Base-by-base conservation (phyloP, 2,888 invertebrate species). In the Philaethria dido region DNA sequence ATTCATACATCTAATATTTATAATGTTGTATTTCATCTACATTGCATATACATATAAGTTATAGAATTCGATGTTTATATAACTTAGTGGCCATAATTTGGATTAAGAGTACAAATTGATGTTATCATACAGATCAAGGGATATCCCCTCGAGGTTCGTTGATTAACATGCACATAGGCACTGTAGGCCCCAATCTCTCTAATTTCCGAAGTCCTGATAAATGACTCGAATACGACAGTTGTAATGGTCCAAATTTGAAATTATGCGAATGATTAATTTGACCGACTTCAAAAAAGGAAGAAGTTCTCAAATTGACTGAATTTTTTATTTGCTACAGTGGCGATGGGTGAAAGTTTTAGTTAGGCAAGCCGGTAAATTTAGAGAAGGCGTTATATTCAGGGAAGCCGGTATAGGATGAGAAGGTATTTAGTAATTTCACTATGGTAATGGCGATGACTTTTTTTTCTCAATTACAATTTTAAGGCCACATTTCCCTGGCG, bases 151-250 rank as follows among this genome's bases (percentile, higher is more conserved):
- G 55, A 57, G 55, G 8, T 39, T 42, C 5, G 13, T 57, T 42
- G n/a, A 57, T 57, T 57, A 57, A 14, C 57, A 22, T 57, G n/a
- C 22, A n/a, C 25, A 57, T 39, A 29, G 16, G 20, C 18, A 47
- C 50, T n/a, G 20, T n/a, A n/a, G 39, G 36, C 39, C 36, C 36
- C 39, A 22, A 57, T 42, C 25, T 42, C 42, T 42, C 57, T 42
- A 57, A 57, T 57, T 57, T 57, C 57, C 57, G 16, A 57, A 57
- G 42, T 22, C 11, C 2, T 57, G 57, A 57, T 57, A 25, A 57
- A 57, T 57, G 39, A 20, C 36, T 25, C 8, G 25, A 6, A 22
- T 36, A 22, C 20, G 22, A 14, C 22, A 9, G 3, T 22, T 25
- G 22, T 13, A 39, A 13, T 22, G 47, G 18, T n/a, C 14, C 13